Base-by-base conservation (phyloP, 2,797 vertebrate genomes). In the Silurus lanzhouensis region DNA sequence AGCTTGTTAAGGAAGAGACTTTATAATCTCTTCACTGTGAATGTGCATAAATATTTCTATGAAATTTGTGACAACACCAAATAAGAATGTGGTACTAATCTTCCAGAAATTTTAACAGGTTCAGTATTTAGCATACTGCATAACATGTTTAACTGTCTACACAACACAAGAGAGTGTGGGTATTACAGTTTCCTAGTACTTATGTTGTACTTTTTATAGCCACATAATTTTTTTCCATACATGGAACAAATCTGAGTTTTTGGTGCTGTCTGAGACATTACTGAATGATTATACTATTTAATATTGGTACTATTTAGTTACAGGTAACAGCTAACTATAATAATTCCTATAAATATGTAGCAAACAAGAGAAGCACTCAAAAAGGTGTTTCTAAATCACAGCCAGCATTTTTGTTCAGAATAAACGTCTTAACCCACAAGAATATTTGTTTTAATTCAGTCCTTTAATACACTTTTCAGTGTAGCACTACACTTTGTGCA, bases 181-280 rank as follows among this genome's bases (percentile, higher is more conserved):
- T 70, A 71, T 64, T 44, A 31, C 25, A 77, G n/a, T 19, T 86
- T 86, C 85, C 67, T 72, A 58, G 85, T 86, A 86, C 64, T 60
- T 63, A 8, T 14, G 27, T 70, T 66, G 83, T 79, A 15, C 46
- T 55, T 79, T 72, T 17, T 66, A 44, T 63, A 83, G 44, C 19
- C 38, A 70, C 55, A 38, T 71, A 79, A 80, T 83, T 80, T 83
- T 63, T 70, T 83, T 15, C 76, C 22, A 57, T 80, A 80, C 85
- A 80, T 58, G n/a, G 75, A 74, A 83, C 58, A 10, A 80, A 61
- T 44, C 25, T 5, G 22, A 5, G 19, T 46, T 83, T 46, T 57
- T 12, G 2, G 15, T 44, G 48, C 38, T 77, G 64, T 20, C 38
- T 63, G 22, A 63, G 61, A 63, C 8, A 10, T 22, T 63, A 22